These are phyloP conservation scores for Diglossa brunneiventris DNA, from an alignment of 2,113 vertebrate genomes.

Conservation along the genomic window DNA sequence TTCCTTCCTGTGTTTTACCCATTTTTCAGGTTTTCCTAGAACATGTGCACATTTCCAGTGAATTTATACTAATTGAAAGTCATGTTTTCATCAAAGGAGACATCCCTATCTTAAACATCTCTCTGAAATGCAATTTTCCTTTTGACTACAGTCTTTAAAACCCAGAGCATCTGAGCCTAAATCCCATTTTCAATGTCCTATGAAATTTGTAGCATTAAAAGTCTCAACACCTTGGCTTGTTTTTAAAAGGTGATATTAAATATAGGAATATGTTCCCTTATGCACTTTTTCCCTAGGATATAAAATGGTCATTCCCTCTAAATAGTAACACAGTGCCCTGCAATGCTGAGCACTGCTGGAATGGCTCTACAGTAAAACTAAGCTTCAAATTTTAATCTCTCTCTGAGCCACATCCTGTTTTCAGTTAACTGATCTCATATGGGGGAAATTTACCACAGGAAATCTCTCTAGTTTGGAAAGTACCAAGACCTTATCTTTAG, in stretches of 20 bases:
- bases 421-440: conserved; percentile 75
- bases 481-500: conserved; percentile 77
- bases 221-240: neutral
- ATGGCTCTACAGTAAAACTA: neutral
- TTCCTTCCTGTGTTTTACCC: neutral
- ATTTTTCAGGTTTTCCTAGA: neutral
- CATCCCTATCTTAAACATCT: neutral
- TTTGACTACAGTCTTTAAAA: neutral
- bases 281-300: neutral
- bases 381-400: conserved; percentile 29
- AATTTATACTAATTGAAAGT: neutral
- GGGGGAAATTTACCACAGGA: conserved; percentile 77
- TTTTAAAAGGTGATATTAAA: neutral
- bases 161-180: neutral
- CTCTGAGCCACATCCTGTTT: conserved; percentile 78
- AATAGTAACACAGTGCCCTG: neutral
- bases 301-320: neutral
- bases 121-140: neutral
- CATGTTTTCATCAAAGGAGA: neutral
- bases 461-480: conserved; percentile 77
- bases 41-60: neutral
- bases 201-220: neutral
- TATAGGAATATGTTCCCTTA: neutral
- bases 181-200: neutral
- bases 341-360: neutral